phyloP scores from a whole-genome alignment of 2,797 vertebrate species.

The Coregonus suidteri region DNA sequence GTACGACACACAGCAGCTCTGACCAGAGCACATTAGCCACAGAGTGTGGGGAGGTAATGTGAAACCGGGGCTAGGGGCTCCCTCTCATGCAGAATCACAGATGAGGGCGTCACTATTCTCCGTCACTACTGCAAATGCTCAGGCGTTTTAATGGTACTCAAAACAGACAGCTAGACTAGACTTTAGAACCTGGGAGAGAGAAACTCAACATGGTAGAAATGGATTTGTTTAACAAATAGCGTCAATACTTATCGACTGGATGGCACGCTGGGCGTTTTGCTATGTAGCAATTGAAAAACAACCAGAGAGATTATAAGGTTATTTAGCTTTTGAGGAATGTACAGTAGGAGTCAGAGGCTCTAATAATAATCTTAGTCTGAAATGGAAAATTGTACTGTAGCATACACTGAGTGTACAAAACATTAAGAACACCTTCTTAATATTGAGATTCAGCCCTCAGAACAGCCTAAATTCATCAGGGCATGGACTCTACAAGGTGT shows the following conservation, averaged over 20 bases:
- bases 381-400: neutral
- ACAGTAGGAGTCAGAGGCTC: neutral
- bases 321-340: neutral
- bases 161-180: neutral
- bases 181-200: neutral
- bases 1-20: neutral
- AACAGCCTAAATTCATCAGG: too few species aligned
- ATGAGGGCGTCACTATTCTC: neutral
- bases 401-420: neutral
- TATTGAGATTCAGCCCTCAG: too few species aligned
- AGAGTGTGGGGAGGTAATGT: neutral
- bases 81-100: neutral
- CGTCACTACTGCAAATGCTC: neutral
- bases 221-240: neutral
- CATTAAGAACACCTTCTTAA: too few species aligned
- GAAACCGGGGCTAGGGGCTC: neutral
- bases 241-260: neutral
- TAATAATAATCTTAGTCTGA: neutral
- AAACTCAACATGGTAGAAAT: neutral
- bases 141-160: neutral
- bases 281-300: neutral
- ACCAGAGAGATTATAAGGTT: neutral
- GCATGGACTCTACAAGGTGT: too few species aligned
- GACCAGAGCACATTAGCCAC: neutral
- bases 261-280: neutral